Conservation (phyloP, 2,113 vertebrate species). For the Hylia prasina region DNA sequence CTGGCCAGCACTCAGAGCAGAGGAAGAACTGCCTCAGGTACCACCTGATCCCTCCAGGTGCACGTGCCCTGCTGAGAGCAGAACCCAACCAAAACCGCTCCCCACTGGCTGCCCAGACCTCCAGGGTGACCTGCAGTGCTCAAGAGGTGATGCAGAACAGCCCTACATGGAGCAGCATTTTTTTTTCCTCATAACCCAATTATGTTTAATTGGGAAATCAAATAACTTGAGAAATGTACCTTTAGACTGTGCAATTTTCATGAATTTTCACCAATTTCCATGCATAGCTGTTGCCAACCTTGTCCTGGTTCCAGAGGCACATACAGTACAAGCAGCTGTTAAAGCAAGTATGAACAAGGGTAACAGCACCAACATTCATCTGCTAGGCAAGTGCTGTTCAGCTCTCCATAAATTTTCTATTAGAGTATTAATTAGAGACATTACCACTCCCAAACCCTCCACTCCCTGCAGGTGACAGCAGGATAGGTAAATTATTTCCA, state of each 20-base stretch:
- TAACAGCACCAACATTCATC: not conserved
- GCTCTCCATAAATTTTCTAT: not conserved
- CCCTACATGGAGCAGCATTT: not conserved
- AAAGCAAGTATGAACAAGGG: not conserved
- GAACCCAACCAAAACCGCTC: rapidly evolving
- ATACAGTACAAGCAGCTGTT: not conserved
- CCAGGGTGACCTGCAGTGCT: not conserved
- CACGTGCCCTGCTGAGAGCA: rapidly evolving
- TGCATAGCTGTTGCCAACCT: not conserved
- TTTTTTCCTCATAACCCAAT: not conserved
- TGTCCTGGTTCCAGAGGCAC: not conserved
- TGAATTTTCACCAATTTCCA: not conserved
- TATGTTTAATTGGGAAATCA: not conserved
- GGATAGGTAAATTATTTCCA: not conserved
- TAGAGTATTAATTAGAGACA: not conserved
- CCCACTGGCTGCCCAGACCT: rapidly evolving
- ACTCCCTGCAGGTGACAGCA: not conserved
- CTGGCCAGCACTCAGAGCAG: not conserved
- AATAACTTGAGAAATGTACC: not conserved
- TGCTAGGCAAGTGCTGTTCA: not conserved
- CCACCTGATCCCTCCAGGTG: not conserved
- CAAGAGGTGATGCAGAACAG: not conserved
- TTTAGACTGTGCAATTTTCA: not conserved
- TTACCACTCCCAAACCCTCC: not conserved
- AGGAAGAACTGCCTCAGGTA: not conserved